These are phyloP conservation scores for Dendrophyllia cribrosa DNA, from an alignment of 64 coral and sea anemone genomes.

Conservation along the genomic window DNA sequence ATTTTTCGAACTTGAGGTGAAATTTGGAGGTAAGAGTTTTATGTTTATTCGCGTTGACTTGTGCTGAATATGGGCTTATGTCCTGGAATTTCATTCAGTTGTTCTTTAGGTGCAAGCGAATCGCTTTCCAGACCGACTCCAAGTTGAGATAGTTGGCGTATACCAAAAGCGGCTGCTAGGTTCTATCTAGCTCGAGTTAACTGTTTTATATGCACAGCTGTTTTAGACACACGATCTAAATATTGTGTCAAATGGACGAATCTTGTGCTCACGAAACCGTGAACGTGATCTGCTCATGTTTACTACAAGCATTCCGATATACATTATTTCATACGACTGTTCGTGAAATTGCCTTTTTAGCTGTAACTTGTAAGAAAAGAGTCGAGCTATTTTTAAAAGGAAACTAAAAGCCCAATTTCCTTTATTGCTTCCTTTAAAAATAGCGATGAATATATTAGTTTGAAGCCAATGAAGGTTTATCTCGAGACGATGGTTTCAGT, in stretches of 20 bases:
- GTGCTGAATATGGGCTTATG: background rate
- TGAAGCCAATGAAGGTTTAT: too few species aligned
- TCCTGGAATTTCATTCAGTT: conserved; percentile 27
- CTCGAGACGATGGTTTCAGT: too few species aligned
- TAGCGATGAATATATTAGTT: too few species aligned
- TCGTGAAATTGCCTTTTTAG: background rate
- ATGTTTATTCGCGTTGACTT: background rate
- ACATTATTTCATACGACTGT: background rate
- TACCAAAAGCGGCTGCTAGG: background rate
- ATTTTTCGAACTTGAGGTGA: background rate
- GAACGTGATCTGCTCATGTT: background rate
- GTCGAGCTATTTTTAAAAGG: background rate
- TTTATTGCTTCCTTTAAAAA: background rate
- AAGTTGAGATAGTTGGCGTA: too few species aligned
- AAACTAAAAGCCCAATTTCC: background rate
- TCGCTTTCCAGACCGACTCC: too few species aligned
- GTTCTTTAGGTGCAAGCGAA: background rate
- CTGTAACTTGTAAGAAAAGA: background rate
- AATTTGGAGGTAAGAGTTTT: conserved; percentile 16
- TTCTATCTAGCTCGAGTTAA: background rate
- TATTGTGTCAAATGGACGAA: background rate
- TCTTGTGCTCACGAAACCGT: background rate
- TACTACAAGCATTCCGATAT: background rate
- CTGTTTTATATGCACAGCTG: background rate
- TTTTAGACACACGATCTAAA: background rate